Evolutionary conservation across 2,888 invertebrate species (phyloP), one percentile per base, ranked within the genome.

Genomic region (Nowickia ferox): DNA sequence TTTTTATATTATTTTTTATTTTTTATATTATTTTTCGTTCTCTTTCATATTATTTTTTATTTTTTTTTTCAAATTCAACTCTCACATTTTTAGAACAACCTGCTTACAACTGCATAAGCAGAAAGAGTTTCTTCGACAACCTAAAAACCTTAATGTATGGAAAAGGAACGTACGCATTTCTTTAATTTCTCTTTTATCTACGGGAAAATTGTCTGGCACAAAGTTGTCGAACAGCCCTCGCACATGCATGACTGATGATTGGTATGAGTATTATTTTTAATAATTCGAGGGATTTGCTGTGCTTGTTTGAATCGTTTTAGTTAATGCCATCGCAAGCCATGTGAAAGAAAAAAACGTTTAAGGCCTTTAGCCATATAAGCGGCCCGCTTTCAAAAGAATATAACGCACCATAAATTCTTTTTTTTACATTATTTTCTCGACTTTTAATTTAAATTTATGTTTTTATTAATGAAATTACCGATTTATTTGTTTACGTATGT

Each of bases 381-480:
- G 72, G 44, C 3, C 38, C 4, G 46, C 17, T 72, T 42, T 59
- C 17, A 72, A 61, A 61, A 13, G 48, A 74, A 74, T 59, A 46
- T 48, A 46, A 63, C 40, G 48, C 22, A 11, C 19, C 61, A 74
- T 74, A 61, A 74, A 74, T 63, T 30, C 30, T 30, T 63, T 61
- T 51, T 15, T 63, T 51, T 61, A n/a, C 40, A 40, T 61, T 74
- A 15, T 61, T 74, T 61, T 48, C 17, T 72, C 10, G 30, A 30
- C 22, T 69, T 53, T 5, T 71, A 40, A 30, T 30, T 30, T 15
- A 74, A 74, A 74, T 61, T 44, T 74, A 30, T 46, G 59, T 40
- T 61, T 74, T 69, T 59, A 63, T 66, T 77, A 68, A 68, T 68
- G 38, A 77, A 68, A 48, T 61, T 61, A n/a, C 42, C n/a, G 17